These are phyloP conservation scores for Drosophila tanythrix DNA, from an alignment of 2,888 invertebrate species.

Conservation along the genomic window DNA sequence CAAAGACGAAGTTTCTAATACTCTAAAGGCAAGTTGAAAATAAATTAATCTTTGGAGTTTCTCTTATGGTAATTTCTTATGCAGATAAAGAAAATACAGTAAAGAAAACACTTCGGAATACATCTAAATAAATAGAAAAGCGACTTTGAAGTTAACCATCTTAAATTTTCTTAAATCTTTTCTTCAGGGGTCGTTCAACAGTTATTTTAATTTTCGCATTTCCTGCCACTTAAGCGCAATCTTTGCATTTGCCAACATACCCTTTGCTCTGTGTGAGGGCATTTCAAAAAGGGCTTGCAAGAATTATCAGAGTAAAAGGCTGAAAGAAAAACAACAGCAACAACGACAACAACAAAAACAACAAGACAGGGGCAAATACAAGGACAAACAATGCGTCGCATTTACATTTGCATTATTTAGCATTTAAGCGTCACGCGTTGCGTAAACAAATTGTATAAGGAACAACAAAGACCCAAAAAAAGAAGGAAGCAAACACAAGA, in stretches of 20 bases:
- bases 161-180: background rate
- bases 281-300: slow-evolving; percentile 51
- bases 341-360: slow-evolving; percentile 4
- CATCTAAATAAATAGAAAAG: background rate
- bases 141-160: background rate
- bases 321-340: slow-evolving; percentile 39
- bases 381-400: slow-evolving; percentile 68
- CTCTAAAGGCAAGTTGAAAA: slow-evolving; percentile 15
- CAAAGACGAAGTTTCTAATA: slow-evolving; percentile 24
- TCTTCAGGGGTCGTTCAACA: background rate
- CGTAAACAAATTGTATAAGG: slow-evolving; percentile 79
- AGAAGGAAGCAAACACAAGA: slow-evolving; percentile 32
- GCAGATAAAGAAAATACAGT: background rate
- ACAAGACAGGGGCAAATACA: slow-evolving; percentile 27
- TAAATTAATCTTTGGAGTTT: background rate
- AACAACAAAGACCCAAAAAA: slow-evolving; percentile 29
- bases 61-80: background rate
- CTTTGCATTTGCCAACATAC: background rate
- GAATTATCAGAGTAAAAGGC: slow-evolving; percentile 39
- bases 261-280: slow-evolving; percentile 7
- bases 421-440: slow-evolving; percentile 81
- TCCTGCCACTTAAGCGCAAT: background rate
- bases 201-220: background rate
- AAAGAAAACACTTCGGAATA: background rate
- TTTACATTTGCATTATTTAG: slow-evolving; percentile 80